Evolutionary conservation across 2,113 vertebrate genomes (phyloP), one percentile per base, ranked within the genome.

Genomic region (Anolis carolinensis): DNA sequence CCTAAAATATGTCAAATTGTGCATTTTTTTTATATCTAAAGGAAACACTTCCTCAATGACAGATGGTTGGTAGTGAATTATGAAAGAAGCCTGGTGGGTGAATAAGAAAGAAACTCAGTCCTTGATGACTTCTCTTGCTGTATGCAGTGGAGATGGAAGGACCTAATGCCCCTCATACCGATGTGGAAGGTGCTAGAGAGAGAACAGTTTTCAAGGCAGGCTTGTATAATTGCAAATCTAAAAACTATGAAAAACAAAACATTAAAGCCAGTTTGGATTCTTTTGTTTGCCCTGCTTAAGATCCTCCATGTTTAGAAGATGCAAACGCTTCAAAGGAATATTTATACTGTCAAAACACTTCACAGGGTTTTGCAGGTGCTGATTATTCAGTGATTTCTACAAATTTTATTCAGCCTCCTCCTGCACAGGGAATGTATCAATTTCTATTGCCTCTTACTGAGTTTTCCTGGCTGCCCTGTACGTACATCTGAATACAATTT

Each of bases 1-100:
- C 91, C 65, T 75, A 68, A 90, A 92, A 81, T 92, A 87, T 90
- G 87, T 94, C 89, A 92, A 67, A 83, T 90, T 93, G 80, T 91
- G 88, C 88, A 75, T 36, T 78, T 92, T 90, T 92, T 82, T 67
- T 62, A 85, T 86, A 72, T 39, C 5, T 80, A 18, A 86, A 88
- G 14, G 32, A 80, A 48, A 4, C 70, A 21, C 83, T 90, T 89
- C 83, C 76, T 92, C 79, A 81, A 39, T 84, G 83, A 62, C 7
- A 89, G 89, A 62, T 90, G 72, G 72, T 84, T 88, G 62, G 88
- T 65, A 70, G 67, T 8, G 16, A 81, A 86, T 83, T 89, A 68
- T 93, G 73, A 84, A 93, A 90, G 73, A 87, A 80, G 62, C 89
- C 83, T 85, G 81, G 78, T 80, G 91, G 87, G 44, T 87, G 75